A percentile compares a stretch with the other conserved stretches of the same genome.
These are phyloP conservation scores for Gopherus flavomarginatus DNA, from an alignment of 2,113 vertebrate genomes.

Conservation along the genomic window DNA sequence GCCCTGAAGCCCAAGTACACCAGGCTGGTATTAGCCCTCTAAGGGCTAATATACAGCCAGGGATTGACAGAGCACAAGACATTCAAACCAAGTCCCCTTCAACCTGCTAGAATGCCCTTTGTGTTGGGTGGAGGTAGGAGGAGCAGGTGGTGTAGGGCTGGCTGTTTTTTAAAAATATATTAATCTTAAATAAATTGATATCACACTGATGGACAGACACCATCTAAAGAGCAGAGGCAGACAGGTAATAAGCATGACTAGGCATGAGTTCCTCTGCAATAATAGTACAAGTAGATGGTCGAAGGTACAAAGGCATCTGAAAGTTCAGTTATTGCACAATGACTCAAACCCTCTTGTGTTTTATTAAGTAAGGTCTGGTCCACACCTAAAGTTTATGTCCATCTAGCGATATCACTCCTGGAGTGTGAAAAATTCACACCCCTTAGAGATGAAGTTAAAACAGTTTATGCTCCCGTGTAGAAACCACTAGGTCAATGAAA, in stretches of 20 bases:
- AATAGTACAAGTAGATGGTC: background rate
- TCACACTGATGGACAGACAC: background rate
- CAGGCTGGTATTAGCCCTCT: background rate
- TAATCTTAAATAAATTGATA: background rate
- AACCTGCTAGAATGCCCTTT: background rate
- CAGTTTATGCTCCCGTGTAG: background rate
- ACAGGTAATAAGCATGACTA: background rate
- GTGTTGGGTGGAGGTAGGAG: background rate
- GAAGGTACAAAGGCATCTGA: background rate
- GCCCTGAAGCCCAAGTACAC: background rate
- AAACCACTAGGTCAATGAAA: background rate
- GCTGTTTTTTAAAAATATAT: background rate
- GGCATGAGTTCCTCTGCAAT: background rate
- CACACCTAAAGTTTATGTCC: background rate
- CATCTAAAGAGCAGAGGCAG: background rate
- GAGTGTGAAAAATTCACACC: background rate
- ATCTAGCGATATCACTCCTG: background rate
- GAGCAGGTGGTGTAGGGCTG: background rate
- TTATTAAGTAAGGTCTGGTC: background rate
- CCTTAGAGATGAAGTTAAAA: background rate
- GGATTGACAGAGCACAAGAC: background rate
- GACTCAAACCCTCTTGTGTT: background rate
- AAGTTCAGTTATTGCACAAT: background rate
- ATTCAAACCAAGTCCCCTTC: background rate
- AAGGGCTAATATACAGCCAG: background rate